Evolutionary conservation across 2,797 vertebrate genomes (phyloP).

Genomic region (Arrhamphus sclerolepis): DNA sequence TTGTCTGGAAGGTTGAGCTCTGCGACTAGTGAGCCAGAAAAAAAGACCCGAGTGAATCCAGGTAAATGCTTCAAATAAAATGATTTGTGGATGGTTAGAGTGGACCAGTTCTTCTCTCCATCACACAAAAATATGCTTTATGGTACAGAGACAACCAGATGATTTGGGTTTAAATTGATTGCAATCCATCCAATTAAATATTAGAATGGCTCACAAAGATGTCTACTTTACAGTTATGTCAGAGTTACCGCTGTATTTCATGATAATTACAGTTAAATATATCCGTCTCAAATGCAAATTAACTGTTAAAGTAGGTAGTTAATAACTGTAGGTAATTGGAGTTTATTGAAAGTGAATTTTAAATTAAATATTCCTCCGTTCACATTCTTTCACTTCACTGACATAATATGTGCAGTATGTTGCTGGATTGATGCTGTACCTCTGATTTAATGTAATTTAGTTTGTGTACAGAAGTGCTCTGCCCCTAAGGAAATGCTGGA

Average conservation of each 20-base stretch:
- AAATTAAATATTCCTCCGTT: not conserved
- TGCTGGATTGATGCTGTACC: not conserved
- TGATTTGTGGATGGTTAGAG: slow-evolving; percentile 13
- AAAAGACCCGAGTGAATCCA: slow-evolving; percentile 19
- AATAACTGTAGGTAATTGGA: not conserved
- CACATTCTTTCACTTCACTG: no score
- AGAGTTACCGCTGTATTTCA: not conserved
- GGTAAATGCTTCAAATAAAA: slow-evolving; percentile 14
- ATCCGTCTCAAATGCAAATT: not conserved
- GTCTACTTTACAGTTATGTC: not conserved
- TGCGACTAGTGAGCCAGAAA: slow-evolving; percentile 29
- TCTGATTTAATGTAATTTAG: not conserved
- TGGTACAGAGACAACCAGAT: not conserved
- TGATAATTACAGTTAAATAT: not conserved
- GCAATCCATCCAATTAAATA: not conserved
- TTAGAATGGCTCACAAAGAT: not conserved
- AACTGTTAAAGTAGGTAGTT: not conserved
- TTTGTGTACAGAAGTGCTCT: not conserved
- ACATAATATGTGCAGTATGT: not conserved
- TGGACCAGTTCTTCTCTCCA: not conserved
- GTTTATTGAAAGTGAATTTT: slow-evolving; percentile 2
- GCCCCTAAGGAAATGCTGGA: not conserved
- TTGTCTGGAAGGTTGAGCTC: slow-evolving; percentile 42
- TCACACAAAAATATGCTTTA: not conserved
- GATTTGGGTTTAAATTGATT: no score